Percentiles rank a stretch among this genome's conserved stretches.
phyloP scores from a whole-genome alignment of 2,888 invertebrate species.

The Troides oblongomaculatus region DNA sequence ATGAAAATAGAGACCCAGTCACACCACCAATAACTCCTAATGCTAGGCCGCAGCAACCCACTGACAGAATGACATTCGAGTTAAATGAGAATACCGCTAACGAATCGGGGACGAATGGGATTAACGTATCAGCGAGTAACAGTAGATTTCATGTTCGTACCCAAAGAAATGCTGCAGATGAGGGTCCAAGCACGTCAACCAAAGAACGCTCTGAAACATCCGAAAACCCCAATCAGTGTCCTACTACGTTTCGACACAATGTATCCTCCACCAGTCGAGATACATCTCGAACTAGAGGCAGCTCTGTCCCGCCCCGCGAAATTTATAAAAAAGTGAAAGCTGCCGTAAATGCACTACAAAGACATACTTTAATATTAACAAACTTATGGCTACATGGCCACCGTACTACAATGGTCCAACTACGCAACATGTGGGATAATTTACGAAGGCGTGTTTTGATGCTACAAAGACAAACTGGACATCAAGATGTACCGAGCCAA shows the following conservation, averaged over 20 bases:
- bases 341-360: conserved; percentile 63
- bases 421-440: conserved; percentile 83
- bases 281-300: conserved; percentile 52
- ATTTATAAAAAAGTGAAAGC: conserved; percentile 64
- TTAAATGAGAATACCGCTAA: conserved; percentile 45
- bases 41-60: conserved; percentile 37
- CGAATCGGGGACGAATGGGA: conserved; percentile 43
- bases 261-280: conserved; percentile 65
- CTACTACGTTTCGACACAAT: conserved; percentile 40
- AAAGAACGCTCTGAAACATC: conserved; percentile 36
- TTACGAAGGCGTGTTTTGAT: conserved; percentile 80
- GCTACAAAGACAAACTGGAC: conserved; percentile 72
- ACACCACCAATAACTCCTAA: conserved; percentile 31
- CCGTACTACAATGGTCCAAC: conserved; percentile 74
- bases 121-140: conserved; percentile 52
- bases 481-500: conserved; percentile 60
- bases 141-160: conserved; percentile 63
- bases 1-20: conserved; percentile 42
- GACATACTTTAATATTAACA: conserved; percentile 60
- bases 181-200: conserved; percentile 36
- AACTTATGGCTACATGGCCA: conserved; percentile 69
- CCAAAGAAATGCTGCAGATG: conserved; percentile 43
- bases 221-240: conserved; percentile 35
- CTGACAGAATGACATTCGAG: conserved; percentile 59
- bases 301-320: conserved; percentile 57